Evolutionary conservation across 2,888 invertebrate species (phyloP).

Genomic region (Hoplodrina blanda): DNA sequence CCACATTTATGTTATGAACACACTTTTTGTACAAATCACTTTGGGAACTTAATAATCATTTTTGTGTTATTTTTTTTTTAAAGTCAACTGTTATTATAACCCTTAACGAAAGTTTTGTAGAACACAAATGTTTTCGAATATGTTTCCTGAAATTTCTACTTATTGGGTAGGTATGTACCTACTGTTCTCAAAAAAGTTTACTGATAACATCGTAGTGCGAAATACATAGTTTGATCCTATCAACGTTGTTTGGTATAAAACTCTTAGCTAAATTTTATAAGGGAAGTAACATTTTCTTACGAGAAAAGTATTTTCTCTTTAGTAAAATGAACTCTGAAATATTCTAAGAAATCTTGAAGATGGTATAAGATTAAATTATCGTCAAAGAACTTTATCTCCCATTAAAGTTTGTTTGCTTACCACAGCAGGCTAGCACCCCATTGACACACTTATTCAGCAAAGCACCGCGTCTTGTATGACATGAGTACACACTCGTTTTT

Average conservation of each 20-base stretch:
- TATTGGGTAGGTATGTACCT: neutral
- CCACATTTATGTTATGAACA: too few relatives aligned
- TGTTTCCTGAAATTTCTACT: neutral
- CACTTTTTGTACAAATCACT: too few relatives aligned
- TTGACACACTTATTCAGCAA: slow-evolving; percentile 51
- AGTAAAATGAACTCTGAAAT: slow-evolving; percentile 16
- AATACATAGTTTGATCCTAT: slow-evolving; percentile 28
- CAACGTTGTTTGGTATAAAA: slow-evolving; percentile 1
- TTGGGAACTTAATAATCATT: too few relatives aligned
- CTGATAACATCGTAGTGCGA: slow-evolving; percentile 4
- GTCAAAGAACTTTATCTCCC: slow-evolving; percentile 34
- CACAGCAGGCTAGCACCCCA: slow-evolving; percentile 26
- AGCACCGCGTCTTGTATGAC: slow-evolving; percentile 34
- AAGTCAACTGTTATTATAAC: neutral
- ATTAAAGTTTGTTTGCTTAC: slow-evolving; percentile 45
- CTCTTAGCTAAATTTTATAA: slow-evolving; percentile 2
- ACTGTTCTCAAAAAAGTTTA: neutral
- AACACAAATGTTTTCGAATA: neutral
- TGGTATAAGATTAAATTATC: slow-evolving; percentile 30
- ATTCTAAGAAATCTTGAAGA: slow-evolving; percentile 11
- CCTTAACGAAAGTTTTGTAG: neutral
- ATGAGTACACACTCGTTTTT: slow-evolving; percentile 48
- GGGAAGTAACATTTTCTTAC: neutral
- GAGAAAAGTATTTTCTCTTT: neutral
- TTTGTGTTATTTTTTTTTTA: neutral